phyloP scores from a whole-genome alignment of 2,888 invertebrate genomes.

The Drosophila kambysellisi region DNA sequence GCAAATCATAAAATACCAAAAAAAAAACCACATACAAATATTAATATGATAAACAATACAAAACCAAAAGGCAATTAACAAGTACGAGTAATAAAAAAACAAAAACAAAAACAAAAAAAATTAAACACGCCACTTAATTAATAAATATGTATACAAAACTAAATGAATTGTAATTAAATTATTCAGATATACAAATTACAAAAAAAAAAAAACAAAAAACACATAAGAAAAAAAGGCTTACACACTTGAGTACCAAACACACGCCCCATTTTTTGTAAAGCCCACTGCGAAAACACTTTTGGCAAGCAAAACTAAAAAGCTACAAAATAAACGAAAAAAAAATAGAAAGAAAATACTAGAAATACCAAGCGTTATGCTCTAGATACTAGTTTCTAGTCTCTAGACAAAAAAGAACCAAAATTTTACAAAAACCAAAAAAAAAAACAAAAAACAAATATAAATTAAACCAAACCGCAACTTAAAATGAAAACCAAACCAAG shows the following conservation, averaged over 20 bases:
- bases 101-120: conserved; percentile 11
- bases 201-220: background rate
- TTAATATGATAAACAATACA: conserved; percentile 36
- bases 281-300: conserved; percentile 37
- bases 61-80: conserved; percentile 29
- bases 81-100: conserved; percentile 16
- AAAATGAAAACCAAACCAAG: conserved; percentile 22
- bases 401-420: conserved; percentile 76
- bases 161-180: conserved; percentile 45
- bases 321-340: conserved; percentile 22
- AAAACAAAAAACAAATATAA: conserved; percentile 6
- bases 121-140: conserved; percentile 40
- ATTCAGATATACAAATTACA: conserved; percentile 40
- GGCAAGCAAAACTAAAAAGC: conserved; percentile 11
- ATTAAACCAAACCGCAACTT: background rate
- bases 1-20: conserved; percentile 44
- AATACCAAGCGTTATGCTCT: conserved; percentile 65
- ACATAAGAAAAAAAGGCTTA: conserved; percentile 45
- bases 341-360: conserved; percentile 29
- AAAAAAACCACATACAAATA: conserved; percentile 42
- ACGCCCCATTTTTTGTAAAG: conserved; percentile 56
- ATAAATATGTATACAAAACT: conserved; percentile 44
- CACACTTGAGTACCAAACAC: conserved; percentile 49
- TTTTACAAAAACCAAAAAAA: conserved; percentile 59
- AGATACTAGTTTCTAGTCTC: conserved; percentile 58